Evolutionary conservation across 2,113 vertebrate genomes (phyloP).

Genomic region (Crotophaga sulcirostris): DNA sequence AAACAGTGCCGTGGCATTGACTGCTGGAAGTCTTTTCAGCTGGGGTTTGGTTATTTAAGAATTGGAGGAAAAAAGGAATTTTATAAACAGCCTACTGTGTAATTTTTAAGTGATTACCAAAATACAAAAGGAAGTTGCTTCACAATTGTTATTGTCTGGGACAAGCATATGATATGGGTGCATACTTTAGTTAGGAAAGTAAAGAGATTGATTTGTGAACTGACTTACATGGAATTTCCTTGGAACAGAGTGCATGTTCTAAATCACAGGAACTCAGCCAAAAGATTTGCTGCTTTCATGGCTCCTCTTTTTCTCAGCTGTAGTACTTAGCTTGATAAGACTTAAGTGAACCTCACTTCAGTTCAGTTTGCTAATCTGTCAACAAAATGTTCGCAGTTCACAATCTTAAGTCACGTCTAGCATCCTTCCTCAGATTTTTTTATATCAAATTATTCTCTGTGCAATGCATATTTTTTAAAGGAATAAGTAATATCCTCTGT

Average conservation of each 20-base stretch:
- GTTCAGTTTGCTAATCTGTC: not conserved
- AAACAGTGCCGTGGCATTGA: not conserved
- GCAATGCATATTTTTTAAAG: not conserved
- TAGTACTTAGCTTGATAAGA: not conserved
- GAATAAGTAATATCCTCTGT: not conserved
- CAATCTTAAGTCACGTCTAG: not conserved
- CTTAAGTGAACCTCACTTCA: not conserved
- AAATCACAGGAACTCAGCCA: not conserved
- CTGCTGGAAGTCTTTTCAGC: not conserved
- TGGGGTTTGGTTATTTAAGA: not conserved
- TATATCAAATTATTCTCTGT: not conserved
- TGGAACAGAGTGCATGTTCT: not conserved
- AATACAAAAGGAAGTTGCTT: not conserved
- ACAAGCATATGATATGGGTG: not conserved
- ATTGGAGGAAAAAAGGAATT: not conserved
- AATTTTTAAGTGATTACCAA: not conserved
- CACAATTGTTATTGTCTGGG: not conserved
- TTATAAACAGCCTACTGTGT: not conserved
- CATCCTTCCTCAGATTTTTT: not conserved
- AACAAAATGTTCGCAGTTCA: not conserved
- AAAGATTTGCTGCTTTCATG: not conserved
- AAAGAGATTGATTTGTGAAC: not conserved
- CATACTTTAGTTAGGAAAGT: not conserved
- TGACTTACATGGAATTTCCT: not conserved
- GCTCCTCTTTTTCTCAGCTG: not conserved